Evolutionary conservation across 37 sponge, comb jelly and placozoan genomes (phyloP).

Genomic region (Cliona cf. orientalis): DNA sequence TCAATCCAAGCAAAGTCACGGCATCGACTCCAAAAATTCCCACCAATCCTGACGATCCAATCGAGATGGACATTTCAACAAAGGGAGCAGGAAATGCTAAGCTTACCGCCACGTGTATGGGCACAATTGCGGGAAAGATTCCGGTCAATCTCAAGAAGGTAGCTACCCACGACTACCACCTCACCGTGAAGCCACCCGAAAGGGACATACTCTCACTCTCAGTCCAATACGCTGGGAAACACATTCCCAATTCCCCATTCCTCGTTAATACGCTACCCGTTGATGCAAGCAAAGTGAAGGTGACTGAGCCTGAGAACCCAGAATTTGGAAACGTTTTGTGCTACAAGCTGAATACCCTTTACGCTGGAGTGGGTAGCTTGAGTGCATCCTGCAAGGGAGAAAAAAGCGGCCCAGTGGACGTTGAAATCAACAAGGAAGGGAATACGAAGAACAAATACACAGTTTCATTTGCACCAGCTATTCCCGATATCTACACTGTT

Average conservation of each 20-base stretch:
- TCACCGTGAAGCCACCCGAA: slow-evolving; percentile 30
- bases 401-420: not conserved
- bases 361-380: slow-evolving; percentile 6
- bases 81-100: slow-evolving; percentile 42
- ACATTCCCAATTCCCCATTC: slow-evolving; percentile 69
- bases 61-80: slow-evolving; percentile 28
- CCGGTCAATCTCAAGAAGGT: slow-evolving; percentile 10
- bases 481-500: slow-evolving; percentile 16
- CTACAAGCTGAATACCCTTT: not conserved
- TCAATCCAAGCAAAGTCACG: slow-evolving; percentile 22
- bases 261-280: slow-evolving; percentile 18
- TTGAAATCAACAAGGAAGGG: slow-evolving; percentile 7
- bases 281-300: slow-evolving; percentile 18
- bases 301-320: not conserved
- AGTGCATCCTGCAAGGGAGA: not conserved
- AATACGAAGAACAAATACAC: not conserved
- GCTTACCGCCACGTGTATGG: slow-evolving; percentile 38
- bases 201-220: slow-evolving; percentile 57
- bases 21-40: slow-evolving; percentile 23
- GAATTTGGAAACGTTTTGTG: slow-evolving; percentile 19
- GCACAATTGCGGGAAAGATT: slow-evolving; percentile 1
- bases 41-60: not conserved
- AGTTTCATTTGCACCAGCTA: slow-evolving; percentile 10
- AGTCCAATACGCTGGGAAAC: slow-evolving; percentile 46
- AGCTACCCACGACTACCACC: slow-evolving; percentile 21